These are phyloP conservation scores for Drosophila anceps DNA, from an alignment of 2,888 invertebrate species.

Conservation along the genomic window DNA sequence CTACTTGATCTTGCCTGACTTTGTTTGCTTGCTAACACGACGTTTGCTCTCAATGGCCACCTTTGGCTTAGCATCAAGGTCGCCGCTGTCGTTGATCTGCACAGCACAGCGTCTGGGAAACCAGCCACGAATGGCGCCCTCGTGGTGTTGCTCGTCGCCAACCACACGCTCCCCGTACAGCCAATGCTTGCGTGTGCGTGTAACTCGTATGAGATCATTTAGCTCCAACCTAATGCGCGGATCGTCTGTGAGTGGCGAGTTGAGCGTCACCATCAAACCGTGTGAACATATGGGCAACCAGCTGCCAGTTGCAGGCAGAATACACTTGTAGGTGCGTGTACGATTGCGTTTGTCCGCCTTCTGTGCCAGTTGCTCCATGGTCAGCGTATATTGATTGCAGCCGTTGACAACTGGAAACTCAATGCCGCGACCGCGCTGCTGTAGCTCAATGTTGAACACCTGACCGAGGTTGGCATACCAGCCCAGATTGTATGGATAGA, in stretches of 20 bases:
- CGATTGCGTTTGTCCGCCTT: slow-evolving; percentile 93
- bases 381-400: slow-evolving; percentile 94
- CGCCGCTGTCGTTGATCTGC: slow-evolving; percentile 85
- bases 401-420: slow-evolving; percentile 93
- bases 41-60: not conserved
- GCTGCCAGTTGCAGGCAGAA: slow-evolving; percentile 89
- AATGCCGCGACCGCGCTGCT: slow-evolving; percentile 88
- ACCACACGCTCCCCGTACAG: slow-evolving; percentile 91
- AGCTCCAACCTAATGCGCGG: slow-evolving; percentile 89
- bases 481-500: slow-evolving; percentile 95
- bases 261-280: slow-evolving; percentile 88
- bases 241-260: slow-evolving; percentile 94
- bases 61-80: not conserved
- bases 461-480: slow-evolving; percentile 87
- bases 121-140: slow-evolving; percentile 90
- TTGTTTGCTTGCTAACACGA: not conserved
- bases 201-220: slow-evolving; percentile 92
- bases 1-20: not conserved
- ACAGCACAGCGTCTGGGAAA: slow-evolving; percentile 93
- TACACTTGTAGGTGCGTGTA: slow-evolving; percentile 89
- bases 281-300: slow-evolving; percentile 91
- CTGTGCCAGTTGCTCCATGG: slow-evolving; percentile 94
- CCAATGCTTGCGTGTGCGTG: slow-evolving; percentile 95
- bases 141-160: slow-evolving; percentile 22
- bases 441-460: slow-evolving; percentile 88